Base-by-base conservation (phyloP, 2,888 invertebrate species). In the Atherix ibis region DNA sequence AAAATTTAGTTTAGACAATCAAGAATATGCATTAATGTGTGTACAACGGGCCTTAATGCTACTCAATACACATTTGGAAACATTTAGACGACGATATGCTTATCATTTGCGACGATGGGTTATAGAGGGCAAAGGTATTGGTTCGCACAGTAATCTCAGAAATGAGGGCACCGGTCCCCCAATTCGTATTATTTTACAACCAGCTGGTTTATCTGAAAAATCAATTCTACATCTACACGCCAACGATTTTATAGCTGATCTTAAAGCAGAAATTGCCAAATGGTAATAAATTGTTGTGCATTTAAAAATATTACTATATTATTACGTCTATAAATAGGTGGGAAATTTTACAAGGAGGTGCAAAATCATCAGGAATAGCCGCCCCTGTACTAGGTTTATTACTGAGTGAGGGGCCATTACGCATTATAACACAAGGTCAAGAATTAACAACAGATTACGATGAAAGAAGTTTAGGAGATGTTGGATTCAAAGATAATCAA, bases 401-500 rank as follows among this genome's bases (percentile, higher is more conserved):
- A 18, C 62, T 84, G 1, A 78, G 77, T 2, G 85, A 87, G 48
- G 87, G 85, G 0, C 85, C 87, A 1, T 72, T 92, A 33, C 67
- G 92, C 28, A 88, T 92, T 70, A 91, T 92, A 43, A 91, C 89
- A 0, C 82, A 84, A 52, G 92, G 92, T 0, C 91, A 92, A 56
- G 94, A 94, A 54, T 63, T 94, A 5, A 85, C 85, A 0, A 80
- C 84, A 4, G 92, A 94, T 48, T 83, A 83, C 47, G 92, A 94
- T 54, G 92, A 92, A 53, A 80, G 91, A 46, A 83, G 83, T 2
- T 63, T 92, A 3, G 78, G 76, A 25, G 92, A 92, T 56, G 81
- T 89, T 68, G 88, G 89, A 15, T 88, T 92, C 53, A 94, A 92
- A 55, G 92, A 94, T 55, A 79, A 83, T 53, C 92, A 89, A 70